Percentiles rank a stretch among this genome's conserved stretches.
These are phyloP conservation scores for Lophotis ruficrista DNA, from an alignment of 2,113 vertebrate genomes.

Conservation along the genomic window DNA sequence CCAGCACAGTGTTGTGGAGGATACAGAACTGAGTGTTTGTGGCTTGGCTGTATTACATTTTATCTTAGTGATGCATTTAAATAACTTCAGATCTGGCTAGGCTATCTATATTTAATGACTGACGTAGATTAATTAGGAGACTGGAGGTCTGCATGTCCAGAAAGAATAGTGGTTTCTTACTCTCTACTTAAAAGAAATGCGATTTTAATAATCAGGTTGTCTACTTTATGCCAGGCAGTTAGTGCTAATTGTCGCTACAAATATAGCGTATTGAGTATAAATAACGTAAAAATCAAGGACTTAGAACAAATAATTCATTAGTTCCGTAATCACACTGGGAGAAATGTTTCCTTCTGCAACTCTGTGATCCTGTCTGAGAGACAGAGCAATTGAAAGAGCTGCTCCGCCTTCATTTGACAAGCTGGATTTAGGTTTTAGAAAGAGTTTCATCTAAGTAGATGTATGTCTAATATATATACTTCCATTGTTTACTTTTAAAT, in stretches of 20 bases:
- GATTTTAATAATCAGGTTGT: constrained; percentile 19
- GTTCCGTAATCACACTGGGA: not conserved
- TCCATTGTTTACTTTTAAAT: not conserved
- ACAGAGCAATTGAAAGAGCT: not conserved
- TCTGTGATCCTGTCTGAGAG: not conserved
- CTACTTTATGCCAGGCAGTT: constrained; percentile 15
- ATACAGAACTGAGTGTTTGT: not conserved
- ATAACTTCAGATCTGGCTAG: not conserved
- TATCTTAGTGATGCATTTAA: not conserved
- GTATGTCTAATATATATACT: not conserved
- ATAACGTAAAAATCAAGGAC: not conserved
- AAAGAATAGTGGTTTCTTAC: not conserved
- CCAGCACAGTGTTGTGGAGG: not conserved
- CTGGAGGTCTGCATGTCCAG: constrained; percentile 1
- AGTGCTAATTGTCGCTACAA: constrained; percentile 17
- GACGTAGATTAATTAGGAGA: constrained; percentile 34
- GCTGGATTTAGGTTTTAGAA: not conserved
- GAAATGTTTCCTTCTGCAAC: not conserved
- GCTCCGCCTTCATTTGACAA: not conserved
- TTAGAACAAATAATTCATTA: not conserved
- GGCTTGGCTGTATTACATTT: not conserved
- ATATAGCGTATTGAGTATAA: not conserved
- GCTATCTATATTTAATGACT: not conserved
- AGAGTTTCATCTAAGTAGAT: not conserved
- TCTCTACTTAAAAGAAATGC: not conserved